Evolutionary conservation across 2,113 vertebrate genomes (phyloP), one percentile per base, ranked within the genome.

Genomic region (Corapipo altera): DNA sequence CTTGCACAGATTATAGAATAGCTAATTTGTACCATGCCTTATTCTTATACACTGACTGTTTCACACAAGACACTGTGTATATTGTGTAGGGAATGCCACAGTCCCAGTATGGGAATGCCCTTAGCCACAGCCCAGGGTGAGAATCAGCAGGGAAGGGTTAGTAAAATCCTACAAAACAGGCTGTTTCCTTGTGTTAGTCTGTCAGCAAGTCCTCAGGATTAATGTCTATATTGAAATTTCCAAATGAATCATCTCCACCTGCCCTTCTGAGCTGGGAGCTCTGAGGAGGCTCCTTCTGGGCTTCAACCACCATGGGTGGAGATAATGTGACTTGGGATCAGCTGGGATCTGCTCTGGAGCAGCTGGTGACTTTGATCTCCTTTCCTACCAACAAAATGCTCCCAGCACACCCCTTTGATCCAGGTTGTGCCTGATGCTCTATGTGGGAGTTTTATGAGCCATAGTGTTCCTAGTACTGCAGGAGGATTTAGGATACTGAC

Each of bases 231-330:
- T 65, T 90, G 57, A 78, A 52, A 78, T 85, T 88, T 64, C 72
- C 52, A 49, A 58, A 59, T 92, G 76, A 96, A 93, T 93, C 88
- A 74, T 78, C 79, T 95, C 44, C 58, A 95, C 76, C 73, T 93
- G 76, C 70, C 65, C 73, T 74, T 49, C 72, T 21, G 49, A 80
- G 37, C 67, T 59, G 85, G 37, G 80, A 82, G 61, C 21, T 32
- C 41, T 17, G 79, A 80, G 69, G 79, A 86, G 48, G n/a, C 44
- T 72, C 55, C 46, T 88, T 66, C 48, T 83, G 89, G 67, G 33
- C 33, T 88, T 48, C 35, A 37, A 0, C 46, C 35, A 76, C 72
- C 0, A 2, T 18, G 61, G 33, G 89, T 73, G 82, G 54, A 67
- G 78, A 22, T 58, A 30, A 15, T 11, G 4, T 28, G 44, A 5